Base-by-base conservation (phyloP, 2,888 invertebrate genomes). In the Seladonia tumulorum region DNA sequence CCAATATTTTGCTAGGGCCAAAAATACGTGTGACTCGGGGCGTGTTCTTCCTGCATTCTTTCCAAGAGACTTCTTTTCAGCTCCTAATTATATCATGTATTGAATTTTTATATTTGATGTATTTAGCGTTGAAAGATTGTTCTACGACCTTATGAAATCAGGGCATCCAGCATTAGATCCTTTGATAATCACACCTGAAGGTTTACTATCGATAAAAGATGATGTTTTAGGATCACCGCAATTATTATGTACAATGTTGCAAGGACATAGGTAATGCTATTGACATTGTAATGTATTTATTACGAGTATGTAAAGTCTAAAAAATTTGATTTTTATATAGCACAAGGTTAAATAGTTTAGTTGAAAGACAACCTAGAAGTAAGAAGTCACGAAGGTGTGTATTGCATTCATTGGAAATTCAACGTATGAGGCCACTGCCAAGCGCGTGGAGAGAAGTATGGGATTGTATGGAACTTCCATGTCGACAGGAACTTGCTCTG, bases 301-400 rank as follows among this genome's bases (percentile, higher is more conserved):
- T 16, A 49, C 22, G 4, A 25, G 82, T 45, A 22, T 35, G n/a
- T n/a, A 42, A 4, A 53, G 14, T 53, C 18, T 73, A 68, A 42
- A 68, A 57, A 68, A 80, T 42, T 72, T 81, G 22, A n/a, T 71
- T 72, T 75, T 82, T 47, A 86, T 85, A 71, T 94, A 97, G 97
- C 93, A 96, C 97, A 88, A 97, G 97, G 90, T 96, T 98, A 86
- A 97, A 97, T 93, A 97, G 97, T 95, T 95, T 98, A 92, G 97
- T 98, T 79, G 97, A 97, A 91, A 97, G 97, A 93, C 98, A 98
- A 94, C 97, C 98, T 68, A 96, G 98, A 87, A 98, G 97, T 95
- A 98, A 98, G 94, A 99, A 98, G 94, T 98, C 98, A 88, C 97
- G 98, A 91, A 96, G 99, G 78, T 99, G 99, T 95, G 96, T 97